phyloP scores from a whole-genome alignment of 1,140 invertebrate species.

The Olivierus martensii region DNA sequence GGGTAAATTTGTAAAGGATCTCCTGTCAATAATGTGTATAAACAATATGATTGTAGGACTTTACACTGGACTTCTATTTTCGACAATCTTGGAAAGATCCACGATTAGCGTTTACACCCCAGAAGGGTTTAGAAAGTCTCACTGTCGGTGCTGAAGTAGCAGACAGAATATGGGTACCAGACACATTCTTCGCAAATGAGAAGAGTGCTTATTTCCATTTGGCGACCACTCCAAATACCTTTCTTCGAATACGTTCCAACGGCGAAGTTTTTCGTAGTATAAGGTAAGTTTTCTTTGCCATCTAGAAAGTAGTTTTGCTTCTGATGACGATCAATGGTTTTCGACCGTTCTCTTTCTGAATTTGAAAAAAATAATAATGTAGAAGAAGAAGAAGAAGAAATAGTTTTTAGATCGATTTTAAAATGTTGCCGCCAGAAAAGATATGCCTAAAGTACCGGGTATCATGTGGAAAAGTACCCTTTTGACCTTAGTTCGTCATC shows the following conservation, averaged over 20 bases:
- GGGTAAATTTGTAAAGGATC: neutral
- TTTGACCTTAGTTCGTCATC: no score
- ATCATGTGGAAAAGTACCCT: no score
- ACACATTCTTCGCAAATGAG: conserved; percentile 95
- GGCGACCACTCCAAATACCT: conserved; percentile 92
- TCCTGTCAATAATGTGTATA: neutral
- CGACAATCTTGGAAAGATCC: conserved; percentile 96
- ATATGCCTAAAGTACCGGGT: no score
- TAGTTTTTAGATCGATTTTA: no score
- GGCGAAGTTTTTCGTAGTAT: conserved; percentile 54
- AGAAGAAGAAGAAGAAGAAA: no score
- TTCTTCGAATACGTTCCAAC: conserved; percentile 86
- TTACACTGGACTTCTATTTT: conserved; percentile 97
- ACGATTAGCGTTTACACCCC: conserved; percentile 34
- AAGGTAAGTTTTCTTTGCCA: no score
- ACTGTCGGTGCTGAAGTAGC: conserved; percentile 38
- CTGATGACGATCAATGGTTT: no score
- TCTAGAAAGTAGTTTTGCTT: no score
- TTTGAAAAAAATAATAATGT: no score
- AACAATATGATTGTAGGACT: conserved; percentile 47
- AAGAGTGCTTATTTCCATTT: conserved; percentile 97
- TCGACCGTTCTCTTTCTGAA: no score
- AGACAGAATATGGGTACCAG: conserved; percentile 53
- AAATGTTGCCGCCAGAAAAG: no score
- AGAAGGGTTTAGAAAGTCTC: conserved; percentile 30